Conservation (phyloP, 2,113 vertebrate species). For the Rhinolophus sinicus region DNA sequence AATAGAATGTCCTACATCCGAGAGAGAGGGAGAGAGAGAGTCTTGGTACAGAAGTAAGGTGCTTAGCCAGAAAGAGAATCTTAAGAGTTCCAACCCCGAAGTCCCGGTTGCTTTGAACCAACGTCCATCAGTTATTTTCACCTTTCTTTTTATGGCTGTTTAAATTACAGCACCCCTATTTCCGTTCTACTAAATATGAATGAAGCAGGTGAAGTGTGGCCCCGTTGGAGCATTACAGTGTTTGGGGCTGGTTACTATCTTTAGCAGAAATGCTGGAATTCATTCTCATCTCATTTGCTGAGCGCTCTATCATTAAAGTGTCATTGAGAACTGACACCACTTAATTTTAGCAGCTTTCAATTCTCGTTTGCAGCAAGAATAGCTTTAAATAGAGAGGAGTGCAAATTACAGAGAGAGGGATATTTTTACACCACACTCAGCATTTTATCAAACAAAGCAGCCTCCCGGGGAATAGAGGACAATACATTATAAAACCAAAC, state of each 20-base stretch:
- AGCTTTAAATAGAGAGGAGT: slow-evolving; percentile 89
- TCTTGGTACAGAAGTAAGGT: neutral
- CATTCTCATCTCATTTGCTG: slow-evolving; percentile 94
- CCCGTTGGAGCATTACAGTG: slow-evolving; percentile 71
- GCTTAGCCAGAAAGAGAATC: neutral
- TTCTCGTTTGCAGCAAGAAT: slow-evolving; percentile 90
- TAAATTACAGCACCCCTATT: slow-evolving; percentile 81
- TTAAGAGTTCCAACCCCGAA: neutral
- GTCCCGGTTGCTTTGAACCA: slow-evolving; percentile 63
- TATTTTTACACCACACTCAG: slow-evolving; percentile 93
- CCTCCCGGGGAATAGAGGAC: slow-evolving; percentile 88
- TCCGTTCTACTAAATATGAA: slow-evolving; percentile 82
- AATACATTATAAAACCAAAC: slow-evolving; percentile 90
- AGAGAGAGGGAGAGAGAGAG: rapidly evolving
- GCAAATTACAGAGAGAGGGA: slow-evolving; percentile 87
- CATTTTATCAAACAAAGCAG: slow-evolving; percentile 93
- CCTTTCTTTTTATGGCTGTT: slow-evolving; percentile 72
- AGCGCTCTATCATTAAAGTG: slow-evolving; percentile 98
- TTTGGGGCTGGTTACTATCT: slow-evolving; percentile 89
- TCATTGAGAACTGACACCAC: slow-evolving; percentile 99
- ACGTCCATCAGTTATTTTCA: slow-evolving; percentile 48
- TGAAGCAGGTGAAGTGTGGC: slow-evolving; percentile 83
- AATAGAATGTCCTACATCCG: neutral
- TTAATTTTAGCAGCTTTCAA: slow-evolving; percentile 98
- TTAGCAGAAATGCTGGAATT: slow-evolving; percentile 94